Percentiles rank a stretch among this genome's conserved stretches.
phyloP scores from a whole-genome alignment of 1,140 invertebrate genomes.

The Laupala kohalensis region DNA sequence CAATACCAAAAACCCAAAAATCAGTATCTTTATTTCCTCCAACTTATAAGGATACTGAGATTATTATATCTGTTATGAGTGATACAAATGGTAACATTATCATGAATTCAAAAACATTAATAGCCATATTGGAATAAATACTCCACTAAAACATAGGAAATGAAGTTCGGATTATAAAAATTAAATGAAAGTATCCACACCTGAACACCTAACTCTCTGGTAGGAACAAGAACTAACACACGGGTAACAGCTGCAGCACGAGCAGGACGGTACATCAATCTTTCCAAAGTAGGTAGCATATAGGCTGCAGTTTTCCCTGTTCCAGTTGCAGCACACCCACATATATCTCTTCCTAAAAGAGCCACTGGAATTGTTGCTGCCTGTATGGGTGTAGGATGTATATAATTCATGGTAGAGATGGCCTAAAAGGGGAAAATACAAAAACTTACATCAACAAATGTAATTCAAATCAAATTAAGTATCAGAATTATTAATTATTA shows the following conservation, averaged over 20 bases:
- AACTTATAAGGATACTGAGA: no score
- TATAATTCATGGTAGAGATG: constrained; percentile 72
- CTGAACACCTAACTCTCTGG: constrained; percentile 90
- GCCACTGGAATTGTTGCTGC: constrained; percentile 87
- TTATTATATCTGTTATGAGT: no score
- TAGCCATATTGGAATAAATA: no score
- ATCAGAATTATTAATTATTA: no score
- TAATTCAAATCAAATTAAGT: no score
- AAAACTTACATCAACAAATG: no score
- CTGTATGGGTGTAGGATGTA: constrained; percentile 94
- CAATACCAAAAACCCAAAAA: no score
- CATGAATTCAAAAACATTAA: no score
- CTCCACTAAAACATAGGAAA: background rate
- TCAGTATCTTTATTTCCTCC: no score
- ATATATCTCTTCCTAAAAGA: constrained; percentile 77
- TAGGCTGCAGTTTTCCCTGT: constrained; percentile 98
- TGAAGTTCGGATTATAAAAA: constrained; percentile 5
- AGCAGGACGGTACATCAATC: constrained; percentile 66
- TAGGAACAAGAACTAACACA: constrained; percentile 90
- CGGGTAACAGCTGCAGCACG: constrained; percentile 53
- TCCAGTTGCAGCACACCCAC: constrained; percentile 93
- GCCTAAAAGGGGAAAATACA: constrained; percentile 46
- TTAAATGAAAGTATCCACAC: constrained; percentile 29
- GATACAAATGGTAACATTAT: no score
- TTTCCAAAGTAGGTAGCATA: constrained; percentile 92